These are phyloP conservation scores for Ceratosolen fusciceps DNA, from an alignment of 1,140 invertebrate species.

Conservation along the genomic window DNA sequence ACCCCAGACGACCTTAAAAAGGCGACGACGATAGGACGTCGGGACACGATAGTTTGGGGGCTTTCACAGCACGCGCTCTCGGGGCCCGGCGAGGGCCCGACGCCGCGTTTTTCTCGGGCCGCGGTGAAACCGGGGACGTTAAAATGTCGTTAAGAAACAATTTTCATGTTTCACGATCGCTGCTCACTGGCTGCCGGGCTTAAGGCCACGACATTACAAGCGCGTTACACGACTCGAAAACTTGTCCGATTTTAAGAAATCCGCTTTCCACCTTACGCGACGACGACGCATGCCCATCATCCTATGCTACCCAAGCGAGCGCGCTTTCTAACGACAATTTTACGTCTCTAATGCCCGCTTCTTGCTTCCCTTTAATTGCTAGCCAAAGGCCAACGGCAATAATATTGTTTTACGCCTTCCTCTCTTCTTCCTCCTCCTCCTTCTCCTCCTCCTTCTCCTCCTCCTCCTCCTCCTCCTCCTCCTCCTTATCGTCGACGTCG, in stretches of 20 bases:
- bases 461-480: no score
- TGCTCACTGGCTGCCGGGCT: no score
- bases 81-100: background rate
- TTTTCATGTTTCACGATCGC: slow-evolving; percentile 16
- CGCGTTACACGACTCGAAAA: background rate
- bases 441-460: no score
- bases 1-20: background rate
- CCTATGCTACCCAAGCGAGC: background rate
- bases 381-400: background rate
- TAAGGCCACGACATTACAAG: background rate
- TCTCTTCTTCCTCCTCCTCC: no score
- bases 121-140: background rate
- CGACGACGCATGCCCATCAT: no score
- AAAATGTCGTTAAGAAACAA: slow-evolving; percentile 31
- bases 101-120: background rate
- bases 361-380: background rate
- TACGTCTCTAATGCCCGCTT: background rate
- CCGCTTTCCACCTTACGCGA: background rate
- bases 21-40: background rate
- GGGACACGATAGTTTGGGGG: background rate
- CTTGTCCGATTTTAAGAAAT: background rate
- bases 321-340: background rate
- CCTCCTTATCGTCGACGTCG: no score
- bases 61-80: slow-evolving; percentile 15
- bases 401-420: background rate